A percentile compares a stretch with the other conserved stretches of the same genome.
phyloP scores from a whole-genome alignment of 1,140 invertebrate genomes.

The Drosophila bipectinata region DNA sequence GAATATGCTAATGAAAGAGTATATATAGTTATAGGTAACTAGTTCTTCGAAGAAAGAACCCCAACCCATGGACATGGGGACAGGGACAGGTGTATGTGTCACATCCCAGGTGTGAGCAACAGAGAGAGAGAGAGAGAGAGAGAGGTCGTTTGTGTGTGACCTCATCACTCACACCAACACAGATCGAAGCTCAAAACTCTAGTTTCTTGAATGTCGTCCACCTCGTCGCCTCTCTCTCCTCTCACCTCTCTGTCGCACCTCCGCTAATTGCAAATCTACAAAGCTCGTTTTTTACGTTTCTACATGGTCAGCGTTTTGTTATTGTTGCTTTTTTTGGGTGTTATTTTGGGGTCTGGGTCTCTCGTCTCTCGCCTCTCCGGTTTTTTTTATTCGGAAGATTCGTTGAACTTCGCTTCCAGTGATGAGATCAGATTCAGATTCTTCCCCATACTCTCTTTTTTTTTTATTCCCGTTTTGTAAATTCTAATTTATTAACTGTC shows the following conservation, averaged over 20 bases:
- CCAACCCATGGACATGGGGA: not conserved
- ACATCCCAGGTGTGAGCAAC: conserved; percentile 6
- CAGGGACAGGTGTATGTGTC: conserved; percentile 33
- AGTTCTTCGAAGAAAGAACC: conserved; percentile 25
- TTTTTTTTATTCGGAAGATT: conserved; percentile 33
- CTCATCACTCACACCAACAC: conserved; percentile 54
- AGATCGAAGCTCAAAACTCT: conserved; percentile 26
- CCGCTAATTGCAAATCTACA: conserved; percentile 65
- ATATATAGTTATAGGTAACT: not conserved
- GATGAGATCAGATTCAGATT: not conserved
- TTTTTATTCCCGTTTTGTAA: conserved; percentile 4
- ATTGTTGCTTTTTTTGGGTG: conserved; percentile 26
- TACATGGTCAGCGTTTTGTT: conserved; percentile 34
- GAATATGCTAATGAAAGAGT: conserved; percentile 22
- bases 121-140: not conserved
- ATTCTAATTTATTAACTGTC: not conserved
- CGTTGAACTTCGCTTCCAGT: conserved; percentile 66
- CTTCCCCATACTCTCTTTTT: not conserved
- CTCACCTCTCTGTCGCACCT: conserved; percentile 37
- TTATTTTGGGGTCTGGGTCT: conserved; percentile 56
- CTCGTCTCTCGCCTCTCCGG: conserved; percentile 12
- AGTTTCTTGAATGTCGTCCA: conserved; percentile 69
- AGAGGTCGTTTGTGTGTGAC: conserved; percentile 42
- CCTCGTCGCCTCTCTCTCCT: conserved; percentile 23
- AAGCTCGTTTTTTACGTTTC: conserved; percentile 51